Base-by-base conservation (phyloP, 37 sponge, comb jelly and placozoan species). In the Hormiphora californensis region DNA sequence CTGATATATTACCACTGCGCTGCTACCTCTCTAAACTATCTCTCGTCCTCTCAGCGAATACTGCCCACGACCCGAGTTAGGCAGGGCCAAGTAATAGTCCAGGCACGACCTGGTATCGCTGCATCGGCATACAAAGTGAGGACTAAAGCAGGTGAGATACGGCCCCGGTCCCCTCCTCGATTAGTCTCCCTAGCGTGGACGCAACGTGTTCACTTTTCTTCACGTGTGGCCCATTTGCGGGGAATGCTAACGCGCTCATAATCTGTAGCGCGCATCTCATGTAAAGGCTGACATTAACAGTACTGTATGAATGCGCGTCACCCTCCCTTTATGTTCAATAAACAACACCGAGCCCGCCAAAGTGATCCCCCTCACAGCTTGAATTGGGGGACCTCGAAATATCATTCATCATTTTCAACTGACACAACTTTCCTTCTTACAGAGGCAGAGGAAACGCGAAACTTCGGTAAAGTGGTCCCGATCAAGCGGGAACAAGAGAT, bases 41-140 rank as follows among this genome's bases (percentile, higher is more conserved):
- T n/a, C n/a, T n/a, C 53, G 53, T 17, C 9, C n/a, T 30, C n/a
- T 17, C 81, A 73, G 81, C 35, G 81, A 33, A 40, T 73, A 0
- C 46, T 73, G 23, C 81, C 81, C 21, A 73, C 81, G 41, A 73
- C 81, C 1, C 81, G 35, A 5, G 81, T 73, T 22, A 39, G 81
- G 19, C 81, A 73, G 23, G 81, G 81, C 5, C 81, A 73, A 40
- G 81, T 73, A 2, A 73, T 73, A 8, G 81, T 73, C 1, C 46
- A 39, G 7, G 81, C 81, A 2, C 40, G 81, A n/a, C 44, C 81
- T 39, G 81, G 81, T 23, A 46, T 28, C 15, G 81, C 46, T n/a
- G 81, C 81, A 4, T 43, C 81, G 19, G 81, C 81, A 43, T 73
- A 73, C 81, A 73, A 73, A 73, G 81, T 73, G 46, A 27, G 81